Evolutionary conservation across 2,888 invertebrate species (phyloP).

Genomic region (Stictocephala bisonia): DNA sequence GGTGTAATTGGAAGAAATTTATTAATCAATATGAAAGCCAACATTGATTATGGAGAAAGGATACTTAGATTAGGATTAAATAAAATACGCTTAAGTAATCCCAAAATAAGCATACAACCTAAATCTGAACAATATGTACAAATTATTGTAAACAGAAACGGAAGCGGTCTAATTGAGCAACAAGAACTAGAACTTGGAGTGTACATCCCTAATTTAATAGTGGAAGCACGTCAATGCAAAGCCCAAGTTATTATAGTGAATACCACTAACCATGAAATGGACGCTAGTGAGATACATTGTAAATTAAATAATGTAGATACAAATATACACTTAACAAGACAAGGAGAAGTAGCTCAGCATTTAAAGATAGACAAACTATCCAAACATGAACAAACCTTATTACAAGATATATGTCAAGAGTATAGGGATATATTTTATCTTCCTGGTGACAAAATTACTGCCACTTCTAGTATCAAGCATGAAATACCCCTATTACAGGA

Average conservation of each 20-base stretch:
- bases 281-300: neutral
- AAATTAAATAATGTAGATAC: neutral
- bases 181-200: neutral
- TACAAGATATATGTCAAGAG: neutral
- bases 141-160: neutral
- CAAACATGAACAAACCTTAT: neutral
- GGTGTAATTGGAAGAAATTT: neutral
- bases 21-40: neutral
- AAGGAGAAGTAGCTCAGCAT: neutral
- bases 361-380: neutral
- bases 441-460: no score
- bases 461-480: no score
- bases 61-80: neutral
- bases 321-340: neutral
- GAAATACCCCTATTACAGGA: no score
- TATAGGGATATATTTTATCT: no score
- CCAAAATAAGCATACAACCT: neutral
- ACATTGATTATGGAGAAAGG: neutral
- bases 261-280: neutral
- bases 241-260: neutral
- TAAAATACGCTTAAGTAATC: neutral
- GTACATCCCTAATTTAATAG: neutral
- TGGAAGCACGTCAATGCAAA: neutral
- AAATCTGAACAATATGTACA: neutral
- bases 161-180: neutral